phyloP scores from a whole-genome alignment of 1,140 invertebrate species.

The Drosophila busckii region DNA sequence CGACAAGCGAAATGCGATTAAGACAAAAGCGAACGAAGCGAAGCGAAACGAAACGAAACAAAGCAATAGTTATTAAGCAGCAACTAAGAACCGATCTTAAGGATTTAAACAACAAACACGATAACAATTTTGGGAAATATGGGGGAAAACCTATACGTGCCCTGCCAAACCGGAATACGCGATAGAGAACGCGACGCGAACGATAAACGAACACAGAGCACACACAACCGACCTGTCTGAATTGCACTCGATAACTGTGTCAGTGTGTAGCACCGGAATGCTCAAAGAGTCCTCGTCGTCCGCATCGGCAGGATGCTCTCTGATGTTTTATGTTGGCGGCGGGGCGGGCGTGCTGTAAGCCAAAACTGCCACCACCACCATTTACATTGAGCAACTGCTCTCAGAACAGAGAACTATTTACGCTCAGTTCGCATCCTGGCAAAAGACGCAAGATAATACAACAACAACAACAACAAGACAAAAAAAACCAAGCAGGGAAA shows the following conservation, averaged over 20 bases:
- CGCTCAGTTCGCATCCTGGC: conserved; percentile 23
- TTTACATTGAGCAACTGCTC: not conserved
- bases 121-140: conserved; percentile 18
- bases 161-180: conserved; percentile 36
- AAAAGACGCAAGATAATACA: conserved; percentile 49
- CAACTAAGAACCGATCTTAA: conserved; percentile 33
- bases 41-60: conserved; percentile 20
- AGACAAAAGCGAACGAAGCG: conserved; percentile 16
- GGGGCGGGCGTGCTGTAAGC: conserved; percentile 12
- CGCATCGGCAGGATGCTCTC: conserved; percentile 31
- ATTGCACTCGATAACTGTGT: conserved; percentile 79
- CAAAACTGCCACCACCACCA: conserved; percentile 25
- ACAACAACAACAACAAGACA: conserved; percentile 7
- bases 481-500: conserved; percentile 25
- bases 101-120: conserved; percentile 43
- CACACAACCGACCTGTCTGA: conserved; percentile 74
- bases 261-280: conserved; percentile 61
- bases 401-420: no score
- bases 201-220: conserved; percentile 16
- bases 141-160: conserved; percentile 25
- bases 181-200: conserved; percentile 50
- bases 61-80: conserved; percentile 19
- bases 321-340: conserved; percentile 24
- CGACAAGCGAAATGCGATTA: conserved; percentile 45
- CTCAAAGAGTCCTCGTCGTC: conserved; percentile 16